phyloP scores from a whole-genome alignment of 2,888 invertebrate genomes.

The Polietes domitor region DNA sequence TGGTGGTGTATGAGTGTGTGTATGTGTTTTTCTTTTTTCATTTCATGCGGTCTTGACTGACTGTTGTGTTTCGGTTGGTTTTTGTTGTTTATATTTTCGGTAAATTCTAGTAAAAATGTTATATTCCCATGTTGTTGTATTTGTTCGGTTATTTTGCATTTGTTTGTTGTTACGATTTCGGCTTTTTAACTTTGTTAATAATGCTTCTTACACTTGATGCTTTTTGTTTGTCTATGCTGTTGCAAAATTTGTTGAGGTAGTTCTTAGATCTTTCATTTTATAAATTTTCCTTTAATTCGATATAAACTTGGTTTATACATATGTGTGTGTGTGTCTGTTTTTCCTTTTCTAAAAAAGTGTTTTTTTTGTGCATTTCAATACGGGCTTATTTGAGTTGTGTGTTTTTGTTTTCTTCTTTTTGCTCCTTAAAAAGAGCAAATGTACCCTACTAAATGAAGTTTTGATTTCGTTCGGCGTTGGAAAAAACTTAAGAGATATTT shows the following conservation, averaged over 20 bases:
- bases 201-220: constrained; percentile 37
- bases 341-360: constrained; percentile 30
- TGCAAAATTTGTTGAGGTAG: constrained; percentile 66
- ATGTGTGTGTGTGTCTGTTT: neutral
- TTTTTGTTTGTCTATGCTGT: constrained; percentile 38
- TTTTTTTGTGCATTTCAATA: constrained; percentile 48
- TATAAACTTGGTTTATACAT: constrained; percentile 46
- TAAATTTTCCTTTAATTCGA: neutral
- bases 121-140: constrained; percentile 58
- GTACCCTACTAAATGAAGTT: neutral
- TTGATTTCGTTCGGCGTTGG: constrained; percentile 10
- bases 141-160: constrained; percentile 43
- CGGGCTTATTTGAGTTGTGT: neutral
- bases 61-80: neutral
- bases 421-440: neutral
- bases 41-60: neutral
- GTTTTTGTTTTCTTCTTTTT: too few relatives aligned
- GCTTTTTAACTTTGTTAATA: constrained; percentile 31
- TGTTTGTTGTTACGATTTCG: constrained; percentile 43
- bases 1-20: too few relatives aligned
- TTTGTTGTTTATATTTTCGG: neutral
- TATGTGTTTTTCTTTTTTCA: neutral
- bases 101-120: constrained; percentile 59
- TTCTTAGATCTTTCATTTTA: constrained; percentile 58
- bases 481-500: neutral